Evolutionary conservation across 2,888 invertebrate species (phyloP), one percentile per base, ranked within the genome.

Genomic region (Ophion slaviceki): DNA sequence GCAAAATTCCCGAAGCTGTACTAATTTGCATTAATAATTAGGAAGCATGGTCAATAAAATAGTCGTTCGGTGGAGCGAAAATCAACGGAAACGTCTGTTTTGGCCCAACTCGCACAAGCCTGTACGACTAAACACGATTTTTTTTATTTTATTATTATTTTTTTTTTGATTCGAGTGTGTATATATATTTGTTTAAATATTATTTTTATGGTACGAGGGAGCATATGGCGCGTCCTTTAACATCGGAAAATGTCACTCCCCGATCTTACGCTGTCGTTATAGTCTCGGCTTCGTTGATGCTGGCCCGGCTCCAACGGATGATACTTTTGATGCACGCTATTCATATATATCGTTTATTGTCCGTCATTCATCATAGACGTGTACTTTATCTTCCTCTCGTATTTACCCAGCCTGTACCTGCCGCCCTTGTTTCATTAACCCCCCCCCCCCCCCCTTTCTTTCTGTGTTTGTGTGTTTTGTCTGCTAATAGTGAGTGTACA

Each of bases 321-420:
- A 82, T 75, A 82, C 80, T 85, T 84, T 87, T 88, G 87, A 87
- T 80, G 86, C 87, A 78, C 86, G 88, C 85, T 84, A 87, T 83
- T 87, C 84, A 88, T 87, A 86, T 87, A 89, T 87, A 88, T 87
- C 86, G 85, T 70, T 86, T 86, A 86, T 86, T 86, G 86, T 86
- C 86, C 86, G 74, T 86, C 82, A 47, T 85, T 84, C 72, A 28
- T 70, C 70, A 88, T 85, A 79, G 79, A 86, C 80, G 66, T 62
- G 74, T 68, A 53, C 47, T 75, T 80, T 57, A 11, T 80, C 28
- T 17, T 61, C n/a, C 59, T 79, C 66, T 72, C 72, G 62, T 64
- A 47, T 61, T 67, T 53, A 57, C 17, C 32, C 47, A 45, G 45
- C 47, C 75, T 64, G 64, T 24, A n/a, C 62, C 45, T 47, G 24